A percentile compares a stretch with the other conserved stretches of the same genome.
phyloP scores from a whole-genome alignment of 2,888 invertebrate species.

The Drosophila demipolita region DNA sequence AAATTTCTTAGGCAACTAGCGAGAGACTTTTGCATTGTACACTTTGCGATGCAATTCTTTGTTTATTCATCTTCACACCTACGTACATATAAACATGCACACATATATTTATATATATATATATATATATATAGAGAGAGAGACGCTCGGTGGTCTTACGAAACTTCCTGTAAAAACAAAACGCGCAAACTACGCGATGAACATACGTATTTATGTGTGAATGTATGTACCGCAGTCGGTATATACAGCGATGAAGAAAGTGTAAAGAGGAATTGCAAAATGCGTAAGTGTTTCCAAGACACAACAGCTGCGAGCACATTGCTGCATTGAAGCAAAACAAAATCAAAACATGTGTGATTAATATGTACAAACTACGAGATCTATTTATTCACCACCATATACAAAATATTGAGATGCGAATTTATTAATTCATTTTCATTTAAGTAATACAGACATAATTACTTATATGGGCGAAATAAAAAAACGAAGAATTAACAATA shows the following conservation, averaged over 20 bases:
- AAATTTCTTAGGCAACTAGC: conserved; percentile 36
- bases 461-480: not conserved
- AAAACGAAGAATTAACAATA: not conserved
- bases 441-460: not conserved
- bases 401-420: conserved; percentile 2
- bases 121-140: conserved; percentile 14
- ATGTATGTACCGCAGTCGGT: not conserved
- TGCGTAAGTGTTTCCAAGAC: conserved; percentile 45
- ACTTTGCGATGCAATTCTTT: conserved; percentile 69
- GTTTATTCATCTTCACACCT: conserved; percentile 62
- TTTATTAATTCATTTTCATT: not conserved
- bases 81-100: conserved; percentile 14
- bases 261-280: conserved; percentile 38
- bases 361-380: conserved; percentile 10
- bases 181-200: conserved; percentile 27
- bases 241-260: conserved; percentile 27
- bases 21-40: conserved; percentile 24
- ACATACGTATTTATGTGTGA: conserved; percentile 3
- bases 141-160: conserved; percentile 66
- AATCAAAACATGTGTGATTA: conserved; percentile 19
- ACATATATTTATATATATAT: not conserved
- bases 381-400: not conserved
- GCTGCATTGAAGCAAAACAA: conserved; percentile 29
- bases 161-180: conserved; percentile 72
- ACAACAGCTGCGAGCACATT: conserved; percentile 52